These are phyloP conservation scores for Drosophila fulvimacula DNA, from an alignment of 2,888 invertebrate genomes.

Conservation along the genomic window DNA sequence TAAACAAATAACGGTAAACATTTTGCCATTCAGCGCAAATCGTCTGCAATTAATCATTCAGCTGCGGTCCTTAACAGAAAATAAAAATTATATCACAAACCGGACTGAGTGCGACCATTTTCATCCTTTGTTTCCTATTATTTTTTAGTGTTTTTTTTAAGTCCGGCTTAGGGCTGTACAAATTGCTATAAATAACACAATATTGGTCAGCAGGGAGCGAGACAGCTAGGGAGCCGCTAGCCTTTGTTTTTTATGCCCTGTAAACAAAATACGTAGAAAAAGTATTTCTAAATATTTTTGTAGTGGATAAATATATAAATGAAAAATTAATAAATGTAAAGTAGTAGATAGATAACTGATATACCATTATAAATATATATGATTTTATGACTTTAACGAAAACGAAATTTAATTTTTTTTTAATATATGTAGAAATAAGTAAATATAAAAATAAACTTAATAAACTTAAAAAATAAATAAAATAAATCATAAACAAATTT, in stretches of 20 bases:
- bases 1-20: conserved; percentile 54
- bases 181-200: conserved; percentile 72
- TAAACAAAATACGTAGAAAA: neutral
- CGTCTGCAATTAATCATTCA: conserved; percentile 68
- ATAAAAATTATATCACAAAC: conserved; percentile 37
- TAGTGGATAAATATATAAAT: neutral
- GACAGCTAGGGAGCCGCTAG: neutral
- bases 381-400: no score
- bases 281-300: neutral
- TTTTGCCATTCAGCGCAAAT: conserved; percentile 61
- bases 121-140: conserved; percentile 29
- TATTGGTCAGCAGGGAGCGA: conserved; percentile 33
- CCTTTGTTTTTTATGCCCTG: conserved; percentile 27
- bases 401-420: no score
- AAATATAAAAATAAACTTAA: no score
- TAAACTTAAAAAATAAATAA: no score
- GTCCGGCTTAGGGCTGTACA: conserved; percentile 40
- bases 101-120: conserved; percentile 39
- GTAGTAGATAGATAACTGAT: no score
- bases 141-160: conserved; percentile 7
- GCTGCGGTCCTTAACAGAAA: conserved; percentile 22
- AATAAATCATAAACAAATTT: no score
- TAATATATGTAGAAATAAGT: no score
- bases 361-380: no score
- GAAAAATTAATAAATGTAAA: no score